These are phyloP conservation scores for Polylopha cassiicola DNA, from an alignment of 2,888 invertebrate genomes.

Conservation along the genomic window DNA sequence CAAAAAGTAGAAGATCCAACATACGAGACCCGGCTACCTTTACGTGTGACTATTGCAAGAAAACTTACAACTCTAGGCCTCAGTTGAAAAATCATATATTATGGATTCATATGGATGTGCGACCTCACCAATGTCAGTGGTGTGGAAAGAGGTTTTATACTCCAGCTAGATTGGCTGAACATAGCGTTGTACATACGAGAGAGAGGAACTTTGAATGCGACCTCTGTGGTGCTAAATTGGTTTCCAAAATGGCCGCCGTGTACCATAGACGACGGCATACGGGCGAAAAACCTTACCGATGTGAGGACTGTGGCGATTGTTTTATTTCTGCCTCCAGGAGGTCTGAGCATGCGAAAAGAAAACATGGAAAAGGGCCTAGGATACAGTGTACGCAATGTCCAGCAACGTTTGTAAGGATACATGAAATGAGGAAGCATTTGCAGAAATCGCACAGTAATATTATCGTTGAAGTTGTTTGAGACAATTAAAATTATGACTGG, in stretches of 20 bases:
- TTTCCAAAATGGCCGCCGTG: constrained; percentile 65
- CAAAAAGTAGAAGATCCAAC: constrained; percentile 50
- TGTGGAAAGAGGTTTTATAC: constrained; percentile 74
- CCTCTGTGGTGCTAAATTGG: constrained; percentile 67
- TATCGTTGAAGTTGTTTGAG: constrained; percentile 10
- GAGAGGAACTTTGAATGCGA: constrained; percentile 72
- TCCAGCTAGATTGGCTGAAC: constrained; percentile 67
- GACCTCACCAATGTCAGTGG: constrained; percentile 70
- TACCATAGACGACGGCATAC: constrained; percentile 68
- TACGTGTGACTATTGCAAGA: constrained; percentile 60
- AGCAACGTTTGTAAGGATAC: constrained; percentile 47
- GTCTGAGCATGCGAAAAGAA: constrained; percentile 59
- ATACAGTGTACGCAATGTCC: constrained; percentile 49
- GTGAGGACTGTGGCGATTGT: constrained; percentile 58
- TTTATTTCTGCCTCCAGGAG: constrained; percentile 65
- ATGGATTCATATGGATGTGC: constrained; percentile 68
- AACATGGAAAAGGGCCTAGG: constrained; percentile 53
- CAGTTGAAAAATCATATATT: constrained; percentile 67
- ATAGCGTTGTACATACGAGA: constrained; percentile 71
- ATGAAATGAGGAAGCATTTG: constrained; percentile 53
- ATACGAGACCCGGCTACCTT: constrained; percentile 59
- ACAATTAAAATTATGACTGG: constrained; percentile 3
- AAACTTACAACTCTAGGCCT: constrained; percentile 54
- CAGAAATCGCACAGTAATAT: constrained; percentile 42
- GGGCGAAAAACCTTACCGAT: constrained; percentile 65